Percentiles rank a stretch among this genome's conserved stretches.
phyloP scores from a whole-genome alignment of 2,113 vertebrate species.

The Laterallus jamaicensis region DNA sequence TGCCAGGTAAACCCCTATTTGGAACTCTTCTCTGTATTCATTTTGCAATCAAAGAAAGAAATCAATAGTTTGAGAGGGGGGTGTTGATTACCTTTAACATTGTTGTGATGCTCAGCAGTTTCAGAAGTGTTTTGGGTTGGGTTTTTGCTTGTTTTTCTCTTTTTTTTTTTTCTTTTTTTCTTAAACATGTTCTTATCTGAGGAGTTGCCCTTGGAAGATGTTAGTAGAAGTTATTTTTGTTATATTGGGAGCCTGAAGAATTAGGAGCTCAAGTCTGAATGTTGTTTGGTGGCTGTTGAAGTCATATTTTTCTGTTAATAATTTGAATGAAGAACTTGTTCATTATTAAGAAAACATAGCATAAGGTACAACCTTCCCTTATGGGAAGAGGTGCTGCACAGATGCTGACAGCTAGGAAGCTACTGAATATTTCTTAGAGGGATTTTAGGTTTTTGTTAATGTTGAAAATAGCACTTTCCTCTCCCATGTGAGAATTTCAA shows the following conservation, averaged over 20 bases:
- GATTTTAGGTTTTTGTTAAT: background rate
- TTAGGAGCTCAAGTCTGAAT: background rate
- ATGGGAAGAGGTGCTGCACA: background rate
- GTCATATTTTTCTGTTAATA: background rate
- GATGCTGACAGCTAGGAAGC: background rate
- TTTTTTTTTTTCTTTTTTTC: background rate
- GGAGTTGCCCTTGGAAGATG: background rate
- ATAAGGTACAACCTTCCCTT: background rate
- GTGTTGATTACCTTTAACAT: background rate
- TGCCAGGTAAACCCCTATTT: background rate
- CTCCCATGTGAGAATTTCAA: background rate
- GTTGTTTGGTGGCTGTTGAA: background rate
- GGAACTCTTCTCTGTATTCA: background rate
- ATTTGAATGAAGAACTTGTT: background rate
- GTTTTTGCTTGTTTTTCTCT: background rate
- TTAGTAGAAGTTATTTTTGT: background rate
- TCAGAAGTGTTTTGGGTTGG: background rate
- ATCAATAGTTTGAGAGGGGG: background rate
- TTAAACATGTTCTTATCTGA: background rate
- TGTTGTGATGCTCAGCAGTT: background rate
- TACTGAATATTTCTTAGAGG: background rate
- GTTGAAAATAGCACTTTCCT: background rate
- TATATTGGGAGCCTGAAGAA: background rate
- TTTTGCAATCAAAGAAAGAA: background rate
- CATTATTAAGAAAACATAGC: background rate